Percentiles rank a stretch among this genome's conserved stretches.
phyloP scores from a whole-genome alignment of 2,888 invertebrate species.

The Spatulosminthurus flaviceps region DNA sequence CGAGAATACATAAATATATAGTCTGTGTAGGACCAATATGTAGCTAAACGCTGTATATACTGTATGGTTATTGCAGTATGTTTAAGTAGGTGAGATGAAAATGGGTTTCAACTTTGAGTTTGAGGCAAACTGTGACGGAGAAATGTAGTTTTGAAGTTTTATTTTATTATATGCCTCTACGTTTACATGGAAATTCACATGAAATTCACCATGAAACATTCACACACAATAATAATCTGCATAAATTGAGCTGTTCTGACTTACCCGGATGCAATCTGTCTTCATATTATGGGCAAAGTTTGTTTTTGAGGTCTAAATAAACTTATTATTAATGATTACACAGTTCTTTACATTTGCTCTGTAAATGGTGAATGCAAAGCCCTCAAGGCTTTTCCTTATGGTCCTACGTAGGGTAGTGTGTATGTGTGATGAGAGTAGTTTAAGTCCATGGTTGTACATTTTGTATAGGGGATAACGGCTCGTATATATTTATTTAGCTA shows the following conservation, averaged over 20 bases:
- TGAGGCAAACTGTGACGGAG: conserved; percentile 3
- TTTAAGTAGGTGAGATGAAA: background rate
- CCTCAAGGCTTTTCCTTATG: conserved; percentile 20
- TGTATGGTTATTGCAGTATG: background rate
- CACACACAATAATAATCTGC: conserved; percentile 18
- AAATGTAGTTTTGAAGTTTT: conserved; percentile 12
- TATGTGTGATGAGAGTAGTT: no score
- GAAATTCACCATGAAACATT: conserved; percentile 28
- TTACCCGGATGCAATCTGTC: conserved; percentile 30
- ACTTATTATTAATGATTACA: conserved; percentile 28
- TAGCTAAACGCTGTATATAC: background rate
- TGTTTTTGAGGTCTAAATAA: conserved; percentile 39
- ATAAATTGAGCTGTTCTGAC: conserved; percentile 8
- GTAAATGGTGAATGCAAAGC: conserved; percentile 5
- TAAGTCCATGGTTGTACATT: no score
- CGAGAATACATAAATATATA: no score
- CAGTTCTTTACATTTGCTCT: conserved; percentile 25
- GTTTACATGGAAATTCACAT: conserved; percentile 22
- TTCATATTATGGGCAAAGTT: conserved; percentile 29
- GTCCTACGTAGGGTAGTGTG: no score
- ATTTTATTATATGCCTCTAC: conserved; percentile 4
- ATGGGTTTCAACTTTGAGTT: conserved; percentile 14
- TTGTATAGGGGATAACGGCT: no score
- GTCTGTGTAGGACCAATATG: background rate
- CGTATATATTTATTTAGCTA: background rate